Evolutionary conservation across 2,888 invertebrate species (phyloP), one percentile per base, ranked within the genome.

Genomic region (Actias luna): DNA sequence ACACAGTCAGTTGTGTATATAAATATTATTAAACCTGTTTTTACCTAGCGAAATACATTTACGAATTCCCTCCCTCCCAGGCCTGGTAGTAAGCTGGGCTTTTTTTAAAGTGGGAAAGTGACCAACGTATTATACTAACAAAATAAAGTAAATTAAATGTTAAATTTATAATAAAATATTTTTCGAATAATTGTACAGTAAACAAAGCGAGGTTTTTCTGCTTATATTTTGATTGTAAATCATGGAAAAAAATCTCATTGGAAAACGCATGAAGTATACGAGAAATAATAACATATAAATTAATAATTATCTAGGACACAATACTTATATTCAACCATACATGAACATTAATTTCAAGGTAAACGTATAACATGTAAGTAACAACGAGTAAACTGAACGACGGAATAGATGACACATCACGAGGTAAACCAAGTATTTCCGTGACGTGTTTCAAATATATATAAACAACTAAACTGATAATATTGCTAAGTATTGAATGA

Each of bases 401-500:
- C 29, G 29, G 29, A 29, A 16, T 55, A 55, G 29, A 55, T 55
- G 55, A 55, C 55, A 55, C 55, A 55, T 55, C n/a, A 16, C 50
- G 0, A 55, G 55, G 55, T n/a, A 55, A 55, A 55, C 18, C n/a
- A 29, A 27, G 29, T 29, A 29, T 65, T 61, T 65, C 61, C 61
- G 58, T 55, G 33, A 4, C 29, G 25, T 58, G 58, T 46, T 62
- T 8, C 5, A 22, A 62, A 31, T 33, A 29, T 18, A 59, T 25
- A 55, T 29, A 50, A 8, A 29, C 42, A 59, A 55, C 55, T 27
- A 29, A 55, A 29, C n/a, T 29, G 55, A 55, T 27, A 8, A 5
- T 33, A n/a, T n/a, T 29, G 55, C 1, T 2, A 55, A 55, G 27
- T 27, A 55, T 29, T 55, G n/a, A 29, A n/a, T 29, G 55, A 55